These are phyloP conservation scores for Aphelenchoides besseyi DNA, from an alignment of 1,140 invertebrate species.

Conservation along the genomic window DNA sequence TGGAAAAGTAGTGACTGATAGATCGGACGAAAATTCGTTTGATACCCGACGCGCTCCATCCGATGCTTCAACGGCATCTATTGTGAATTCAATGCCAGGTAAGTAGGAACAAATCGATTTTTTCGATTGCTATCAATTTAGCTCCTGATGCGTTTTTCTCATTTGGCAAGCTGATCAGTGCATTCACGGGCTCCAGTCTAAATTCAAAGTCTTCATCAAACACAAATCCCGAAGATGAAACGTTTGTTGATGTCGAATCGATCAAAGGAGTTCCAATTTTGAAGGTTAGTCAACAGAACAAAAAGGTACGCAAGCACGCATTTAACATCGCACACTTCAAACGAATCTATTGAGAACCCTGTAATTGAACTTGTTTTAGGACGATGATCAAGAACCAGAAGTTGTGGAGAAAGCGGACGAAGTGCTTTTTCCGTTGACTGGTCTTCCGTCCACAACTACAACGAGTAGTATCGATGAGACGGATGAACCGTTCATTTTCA, in stretches of 20 bases:
- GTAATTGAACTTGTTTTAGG: not conserved
- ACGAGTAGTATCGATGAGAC: not conserved
- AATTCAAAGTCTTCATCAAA: not conserved
- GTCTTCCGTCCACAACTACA: not conserved
- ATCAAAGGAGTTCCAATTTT: constrained; percentile 9
- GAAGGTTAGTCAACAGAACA: constrained; percentile 4
- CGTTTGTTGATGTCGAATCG: not conserved
- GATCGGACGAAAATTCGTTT: not conserved
- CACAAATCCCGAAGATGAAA: not conserved
- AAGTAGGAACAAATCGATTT: not conserved
- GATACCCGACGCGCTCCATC: no score
- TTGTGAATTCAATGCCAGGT: constrained; percentile 13
- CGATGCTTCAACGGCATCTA: not conserved
- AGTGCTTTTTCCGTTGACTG: not conserved
- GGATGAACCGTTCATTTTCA: not conserved
- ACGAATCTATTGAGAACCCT: not conserved
- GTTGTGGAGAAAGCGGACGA: constrained; percentile 4
- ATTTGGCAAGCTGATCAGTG: constrained; percentile 8
- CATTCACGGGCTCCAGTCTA: constrained; percentile 2
- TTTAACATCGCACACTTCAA: not conserved
- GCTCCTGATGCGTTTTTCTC: constrained; percentile 1
- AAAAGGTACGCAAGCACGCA: not conserved
- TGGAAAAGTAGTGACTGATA: not conserved
- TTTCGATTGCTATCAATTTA: not conserved
- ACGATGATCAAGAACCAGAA: constrained; percentile 4